A percentile compares a stretch with the other conserved stretches of the same genome.
Conservation (phyloP, 2,113 vertebrate species). For the Cheilinus undulatus region DNA sequence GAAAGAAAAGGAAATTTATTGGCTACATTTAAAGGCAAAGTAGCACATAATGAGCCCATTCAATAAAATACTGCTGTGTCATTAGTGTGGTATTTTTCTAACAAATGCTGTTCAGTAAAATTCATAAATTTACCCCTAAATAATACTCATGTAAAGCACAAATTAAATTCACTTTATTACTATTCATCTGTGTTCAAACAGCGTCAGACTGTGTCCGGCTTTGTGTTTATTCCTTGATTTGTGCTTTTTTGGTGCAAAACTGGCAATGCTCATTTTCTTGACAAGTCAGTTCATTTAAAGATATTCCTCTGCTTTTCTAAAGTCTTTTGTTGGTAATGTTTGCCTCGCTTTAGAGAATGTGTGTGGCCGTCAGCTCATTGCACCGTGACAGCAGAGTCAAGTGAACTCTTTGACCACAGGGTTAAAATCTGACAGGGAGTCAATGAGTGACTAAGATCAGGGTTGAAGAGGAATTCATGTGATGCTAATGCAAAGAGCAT, state of each 20-base stretch:
- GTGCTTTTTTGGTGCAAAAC: conserved; percentile 15
- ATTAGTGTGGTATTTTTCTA: too few relatives aligned
- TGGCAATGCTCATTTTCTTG: conserved; percentile 9
- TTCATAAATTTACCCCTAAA: too few relatives aligned
- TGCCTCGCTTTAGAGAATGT: conserved; percentile 10
- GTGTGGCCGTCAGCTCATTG: conserved; percentile 54
- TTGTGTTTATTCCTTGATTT: background rate
- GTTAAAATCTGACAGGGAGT: conserved; percentile 52
- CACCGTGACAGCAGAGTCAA: conserved; percentile 40
- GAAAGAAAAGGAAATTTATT: too few relatives aligned
- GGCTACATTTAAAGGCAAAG: too few relatives aligned
- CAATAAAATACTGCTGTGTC: too few relatives aligned
- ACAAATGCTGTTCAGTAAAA: too few relatives aligned
- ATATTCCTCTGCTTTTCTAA: conserved; percentile 25
- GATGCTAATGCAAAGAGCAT: conserved; percentile 58
- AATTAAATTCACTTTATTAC: too few relatives aligned
- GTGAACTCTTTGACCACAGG: conserved; percentile 52
- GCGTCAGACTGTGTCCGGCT: conserved; percentile 20
- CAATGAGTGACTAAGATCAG: conserved; percentile 55
- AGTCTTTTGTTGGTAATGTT: conserved; percentile 26
- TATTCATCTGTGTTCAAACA: conserved; percentile 30
- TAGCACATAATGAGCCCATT: too few relatives aligned
- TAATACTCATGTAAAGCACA: too few relatives aligned
- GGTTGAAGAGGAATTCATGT: conserved; percentile 48
- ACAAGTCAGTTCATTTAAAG: conserved; percentile 18